Base-by-base conservation (phyloP, 2,888 invertebrate genomes). In the Noctua pronuba region DNA sequence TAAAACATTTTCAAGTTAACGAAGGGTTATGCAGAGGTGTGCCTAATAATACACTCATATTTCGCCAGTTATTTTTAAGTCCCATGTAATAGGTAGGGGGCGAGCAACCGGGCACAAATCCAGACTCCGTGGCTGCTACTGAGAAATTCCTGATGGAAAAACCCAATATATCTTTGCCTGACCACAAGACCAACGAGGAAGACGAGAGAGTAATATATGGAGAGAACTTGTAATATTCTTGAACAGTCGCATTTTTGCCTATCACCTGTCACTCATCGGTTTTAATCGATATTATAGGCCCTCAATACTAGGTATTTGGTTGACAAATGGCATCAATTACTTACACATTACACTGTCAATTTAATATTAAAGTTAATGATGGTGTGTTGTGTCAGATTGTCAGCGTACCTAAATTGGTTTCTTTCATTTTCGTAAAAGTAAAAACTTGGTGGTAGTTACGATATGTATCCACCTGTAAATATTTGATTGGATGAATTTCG, bases 331-430 rank as follows among this genome's bases (percentile, higher is more conserved):
- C 24, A 7, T 49, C 13, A 38, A 38, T 49, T 16, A 38, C 28
- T 6, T n/a, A 64, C n/a, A 65, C 1, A 10, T 65, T 4, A 41
- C 8, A 38, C 8, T 41, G 41, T 65, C n/a, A 18, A 11, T 60
- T 60, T 65, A n/a, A n/a, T n/a, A 16, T 41, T 21, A 24, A 55
- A 65, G 2, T 46, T 66, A 79, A 58, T 55, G 18, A 46, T 58
- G 3, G 44, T 55, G 13, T 46, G 16, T n/a, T 65, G 41, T 80
- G 49, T 49, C 31, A 52, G 35, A 64, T 72, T 16, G 24, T 49
- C 18, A 44, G n/a, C 16, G 28, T 81, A 24, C 18, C 46, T 65
- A n/a, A 28, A 65, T 82, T 58, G 16, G n/a, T 31, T 73, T 55
- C 18, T 46, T 80, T 64, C n/a, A 5, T 31, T 64, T 64, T 46